A percentile compares a stretch with the other conserved stretches of the same genome.
Evolutionary conservation across 2,888 invertebrate genomes (phyloP).

Genomic region (Drosophila sordidula): DNA sequence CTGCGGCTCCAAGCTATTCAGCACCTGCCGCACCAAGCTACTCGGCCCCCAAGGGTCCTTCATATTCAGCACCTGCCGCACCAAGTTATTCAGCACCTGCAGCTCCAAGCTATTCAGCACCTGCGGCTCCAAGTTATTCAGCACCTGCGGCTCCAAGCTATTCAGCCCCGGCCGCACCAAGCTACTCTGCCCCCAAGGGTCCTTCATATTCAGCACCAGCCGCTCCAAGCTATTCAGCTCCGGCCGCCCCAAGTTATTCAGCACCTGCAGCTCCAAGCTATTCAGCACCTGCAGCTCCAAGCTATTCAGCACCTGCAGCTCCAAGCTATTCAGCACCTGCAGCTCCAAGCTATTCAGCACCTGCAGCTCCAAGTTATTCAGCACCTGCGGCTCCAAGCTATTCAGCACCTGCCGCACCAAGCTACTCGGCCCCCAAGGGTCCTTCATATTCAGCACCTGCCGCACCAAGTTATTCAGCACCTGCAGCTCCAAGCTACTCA

Average conservation of each 20-base stretch:
- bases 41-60: conserved; percentile 33
- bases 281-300: conserved; percentile 20
- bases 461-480: conserved; percentile 16
- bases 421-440: background rate
- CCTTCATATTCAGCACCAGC: conserved; percentile 27
- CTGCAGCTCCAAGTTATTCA: conserved; percentile 8
- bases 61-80: conserved; percentile 17
- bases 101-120: conserved; percentile 1
- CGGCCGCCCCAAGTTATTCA: conserved; percentile 10
- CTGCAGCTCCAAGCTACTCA: conserved; percentile 14
- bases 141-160: conserved; percentile 12
- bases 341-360: conserved; percentile 18
- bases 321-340: conserved; percentile 21
- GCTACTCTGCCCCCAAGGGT: conserved; percentile 18
- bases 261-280: conserved; percentile 3
- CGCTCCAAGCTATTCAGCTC: conserved; percentile 25
- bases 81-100: conserved; percentile 19
- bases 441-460: conserved; percentile 13
- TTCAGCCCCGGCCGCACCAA: conserved; percentile 10
- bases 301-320: conserved; percentile 19
- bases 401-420: conserved; percentile 17
- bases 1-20: conserved; percentile 13
- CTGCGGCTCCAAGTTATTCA: conserved; percentile 9
- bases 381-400: conserved; percentile 29
- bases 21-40: conserved; percentile 5